These are phyloP conservation scores for Chelmon rostratus DNA, from an alignment of 2,797 vertebrate species.

Conservation along the genomic window DNA sequence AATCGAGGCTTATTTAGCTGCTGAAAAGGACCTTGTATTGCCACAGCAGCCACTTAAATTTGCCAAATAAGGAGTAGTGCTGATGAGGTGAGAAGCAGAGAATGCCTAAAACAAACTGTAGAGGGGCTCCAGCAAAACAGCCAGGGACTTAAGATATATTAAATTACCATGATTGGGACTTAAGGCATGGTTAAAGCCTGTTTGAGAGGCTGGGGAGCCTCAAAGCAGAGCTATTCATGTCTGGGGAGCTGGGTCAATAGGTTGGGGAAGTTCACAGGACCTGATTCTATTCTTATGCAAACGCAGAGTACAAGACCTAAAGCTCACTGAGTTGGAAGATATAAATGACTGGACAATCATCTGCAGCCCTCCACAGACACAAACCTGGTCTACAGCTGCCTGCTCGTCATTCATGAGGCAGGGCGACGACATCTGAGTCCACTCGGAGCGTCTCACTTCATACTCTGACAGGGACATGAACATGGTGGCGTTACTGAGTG, in stretches of 20 bases:
- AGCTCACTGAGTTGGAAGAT: constrained; percentile 95
- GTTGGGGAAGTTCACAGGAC: constrained; percentile 96
- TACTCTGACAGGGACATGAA: constrained; percentile 38
- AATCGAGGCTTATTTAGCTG: constrained; percentile 87
- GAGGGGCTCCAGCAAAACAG: constrained; percentile 92
- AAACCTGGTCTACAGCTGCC: constrained; percentile 84
- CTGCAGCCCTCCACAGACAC: constrained; percentile 83
- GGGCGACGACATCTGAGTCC: constrained; percentile 66
- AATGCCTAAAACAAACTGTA: constrained; percentile 97
- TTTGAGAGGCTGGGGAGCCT: constrained; percentile 91
- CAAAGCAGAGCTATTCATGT: constrained; percentile 93
- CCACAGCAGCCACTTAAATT: constrained; percentile 89
- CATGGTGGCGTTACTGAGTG: constrained; percentile 18
- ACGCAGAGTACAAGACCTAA: constrained; percentile 90
- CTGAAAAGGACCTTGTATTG: constrained; percentile 89
- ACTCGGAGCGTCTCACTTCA: constrained; percentile 51
- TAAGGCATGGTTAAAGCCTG: constrained; percentile 93
- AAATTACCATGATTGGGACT: constrained; percentile 99
- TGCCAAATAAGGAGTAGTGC: constrained; percentile 88
- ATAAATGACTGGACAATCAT: constrained; percentile 97
- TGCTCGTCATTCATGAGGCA: constrained; percentile 80
- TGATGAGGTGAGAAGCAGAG: constrained; percentile 91
- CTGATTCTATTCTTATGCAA: constrained; percentile 97
- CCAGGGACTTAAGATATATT: constrained; percentile 96
- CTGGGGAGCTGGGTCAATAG: constrained; percentile 94